A percentile compares a stretch with the other conserved stretches of the same genome.
phyloP scores from a whole-genome alignment of 2,797 vertebrate genomes.

The Enteromius radiatus region DNA sequence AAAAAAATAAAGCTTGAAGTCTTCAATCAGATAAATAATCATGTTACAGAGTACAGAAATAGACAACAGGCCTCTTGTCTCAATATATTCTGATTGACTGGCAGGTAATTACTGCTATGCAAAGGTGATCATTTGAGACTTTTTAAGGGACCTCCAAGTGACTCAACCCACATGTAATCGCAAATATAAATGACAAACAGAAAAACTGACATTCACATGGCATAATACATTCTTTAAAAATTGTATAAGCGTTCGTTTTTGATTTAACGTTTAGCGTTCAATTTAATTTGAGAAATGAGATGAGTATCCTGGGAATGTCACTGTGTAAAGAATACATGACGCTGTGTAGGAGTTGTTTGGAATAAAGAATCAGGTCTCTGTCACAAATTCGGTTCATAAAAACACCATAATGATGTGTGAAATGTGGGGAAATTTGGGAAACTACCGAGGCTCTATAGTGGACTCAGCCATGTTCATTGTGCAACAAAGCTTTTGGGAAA shows the following conservation, averaged over 20 bases:
- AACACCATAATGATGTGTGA: neutral
- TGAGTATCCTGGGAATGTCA: neutral
- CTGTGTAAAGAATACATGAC: neutral
- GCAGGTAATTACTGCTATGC: slow-evolving; percentile 2
- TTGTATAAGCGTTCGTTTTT: neutral
- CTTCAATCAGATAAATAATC: neutral
- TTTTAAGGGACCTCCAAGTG: neutral
- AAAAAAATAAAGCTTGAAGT: neutral
- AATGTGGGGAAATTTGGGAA: slow-evolving; percentile 12
- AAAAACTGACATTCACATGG: neutral
- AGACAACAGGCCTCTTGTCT: neutral
- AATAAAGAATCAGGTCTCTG: neutral
- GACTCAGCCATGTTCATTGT: slow-evolving; percentile 11
- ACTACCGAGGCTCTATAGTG: neutral
- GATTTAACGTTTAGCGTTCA: neutral
- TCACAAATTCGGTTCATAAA: slow-evolving; percentile 1
- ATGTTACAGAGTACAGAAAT: neutral
- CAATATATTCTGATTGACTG: slow-evolving; percentile 16
- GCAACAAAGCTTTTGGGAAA: slow-evolving; percentile 37
- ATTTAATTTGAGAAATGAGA: neutral
- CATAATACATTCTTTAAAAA: neutral
- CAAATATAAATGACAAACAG: neutral
- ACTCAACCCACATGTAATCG: neutral
- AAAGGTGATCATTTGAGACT: neutral
- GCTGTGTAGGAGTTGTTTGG: neutral